Conservation (phyloP, 1,140 invertebrate species). For the Parapsyche elsis region DNA sequence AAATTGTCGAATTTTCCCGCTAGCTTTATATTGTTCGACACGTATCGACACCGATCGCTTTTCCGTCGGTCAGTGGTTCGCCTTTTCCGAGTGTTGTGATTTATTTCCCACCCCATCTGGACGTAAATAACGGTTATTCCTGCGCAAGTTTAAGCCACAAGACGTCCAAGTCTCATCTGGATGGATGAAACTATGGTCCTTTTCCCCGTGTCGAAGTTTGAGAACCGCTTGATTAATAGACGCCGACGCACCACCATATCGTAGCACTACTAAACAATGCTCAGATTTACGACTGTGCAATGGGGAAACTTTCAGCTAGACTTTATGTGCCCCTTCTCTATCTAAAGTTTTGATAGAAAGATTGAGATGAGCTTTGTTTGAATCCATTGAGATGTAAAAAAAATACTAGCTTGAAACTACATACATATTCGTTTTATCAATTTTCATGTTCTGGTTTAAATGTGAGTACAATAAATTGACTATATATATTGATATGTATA, state of each 20-base stretch:
- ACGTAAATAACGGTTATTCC: background rate
- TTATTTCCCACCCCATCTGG: background rate
- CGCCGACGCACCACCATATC: background rate
- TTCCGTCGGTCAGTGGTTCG: background rate
- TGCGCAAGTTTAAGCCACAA: background rate
- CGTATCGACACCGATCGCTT: background rate
- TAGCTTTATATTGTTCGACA: too few relatives aligned
- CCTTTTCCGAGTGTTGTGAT: background rate
- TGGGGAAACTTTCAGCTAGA: background rate
- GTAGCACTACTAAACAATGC: background rate
- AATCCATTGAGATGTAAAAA: too few relatives aligned
- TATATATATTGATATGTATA: too few relatives aligned
- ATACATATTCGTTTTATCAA: too few relatives aligned
- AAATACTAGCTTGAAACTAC: too few relatives aligned
- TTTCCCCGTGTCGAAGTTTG: background rate
- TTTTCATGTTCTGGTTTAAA: too few relatives aligned
- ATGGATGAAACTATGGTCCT: background rate
- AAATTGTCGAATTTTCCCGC: too few relatives aligned
- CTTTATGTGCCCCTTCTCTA: too few relatives aligned
- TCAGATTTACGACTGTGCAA: background rate
- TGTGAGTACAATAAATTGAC: too few relatives aligned
- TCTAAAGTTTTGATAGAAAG: too few relatives aligned
- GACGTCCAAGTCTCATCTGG: background rate
- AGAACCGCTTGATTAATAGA: background rate
- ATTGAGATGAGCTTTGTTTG: too few relatives aligned